Evolutionary conservation across 2,797 vertebrate species (phyloP).

Genomic region (Alosa sapidissima): DNA sequence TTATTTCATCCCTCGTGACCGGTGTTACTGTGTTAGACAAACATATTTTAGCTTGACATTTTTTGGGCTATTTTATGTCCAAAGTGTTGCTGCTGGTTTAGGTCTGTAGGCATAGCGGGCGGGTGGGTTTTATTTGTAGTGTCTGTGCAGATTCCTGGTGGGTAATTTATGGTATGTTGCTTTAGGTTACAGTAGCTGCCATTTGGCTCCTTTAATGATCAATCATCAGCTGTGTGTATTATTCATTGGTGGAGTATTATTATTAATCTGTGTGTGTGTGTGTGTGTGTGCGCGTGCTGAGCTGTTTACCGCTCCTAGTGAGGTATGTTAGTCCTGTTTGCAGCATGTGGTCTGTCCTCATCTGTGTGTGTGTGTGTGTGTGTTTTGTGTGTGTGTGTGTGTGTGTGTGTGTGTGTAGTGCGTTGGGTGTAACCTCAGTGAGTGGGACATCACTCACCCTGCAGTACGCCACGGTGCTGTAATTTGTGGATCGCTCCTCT

Average conservation of each 20-base stretch:
- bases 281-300: conserved; percentile 29
- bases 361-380: conserved; percentile 33
- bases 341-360: conserved; percentile 32
- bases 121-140: neutral
- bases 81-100: neutral
- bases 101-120: neutral
- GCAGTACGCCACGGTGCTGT: conserved; percentile 67
- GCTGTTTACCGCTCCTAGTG: conserved; percentile 50
- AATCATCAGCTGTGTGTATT: conserved; percentile 1
- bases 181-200: conserved; percentile 14
- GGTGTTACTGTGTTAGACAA: conserved; percentile 15
- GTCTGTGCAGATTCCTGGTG: neutral
- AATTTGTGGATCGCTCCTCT: conserved; percentile 66
- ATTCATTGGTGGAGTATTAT: neutral
- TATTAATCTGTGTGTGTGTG: conserved; percentile 4
- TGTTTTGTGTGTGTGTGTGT: conserved; percentile 44
- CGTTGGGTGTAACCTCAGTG: conserved; percentile 53
- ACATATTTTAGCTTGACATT: conserved; percentile 7
- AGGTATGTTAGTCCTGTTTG: neutral
- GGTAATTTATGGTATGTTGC: conserved; percentile 14
- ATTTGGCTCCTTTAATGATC: neutral
- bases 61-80: neutral
- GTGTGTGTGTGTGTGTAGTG: neutral
- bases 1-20: conserved; percentile 7
- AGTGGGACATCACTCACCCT: conserved; percentile 69